Evolutionary conservation across 1,140 invertebrate species (phyloP), one percentile per base, ranked within the genome.

Genomic region (Vanessa atalanta): DNA sequence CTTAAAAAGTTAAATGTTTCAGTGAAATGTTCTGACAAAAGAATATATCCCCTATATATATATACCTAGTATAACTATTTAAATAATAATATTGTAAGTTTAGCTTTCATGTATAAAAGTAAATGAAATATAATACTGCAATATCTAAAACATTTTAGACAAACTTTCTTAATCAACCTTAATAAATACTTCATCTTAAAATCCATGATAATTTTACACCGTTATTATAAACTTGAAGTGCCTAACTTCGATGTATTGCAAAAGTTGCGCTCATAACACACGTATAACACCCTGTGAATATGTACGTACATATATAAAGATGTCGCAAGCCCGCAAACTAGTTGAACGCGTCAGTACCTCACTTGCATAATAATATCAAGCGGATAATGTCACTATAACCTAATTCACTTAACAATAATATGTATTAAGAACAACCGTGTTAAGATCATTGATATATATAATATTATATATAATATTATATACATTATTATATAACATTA

Each of bases 241-340:
- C 7, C 13, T 15, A 69, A 69, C 53, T 69, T 60, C 50, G 53
- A 57, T 69, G 20, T 69, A 69, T 69, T 69, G 53, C 53, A 47
- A 69, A 69, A 69, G 31, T 57, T 60, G 26, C 65, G n/a, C 53
- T 14, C n/a, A 43, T 43, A 11, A 43, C 8, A 43, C 9, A 43
- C 9, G 4, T n/a, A 6, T 15, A 31, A 61, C 23, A 31, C 26
- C 57, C 31, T 61, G 23, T 61, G 57, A 61, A 60, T 60, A 60
- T 61, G 26, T 37, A 51, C 37, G 53, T 57, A 57, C 20, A 23
- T 43, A 43, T 43, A 43, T 9, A 70, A 51, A 65, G 70, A 61
- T 75, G 72, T 77, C 57, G 75, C 73, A 79, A 77, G 64, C 66
- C 68, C 65, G 67, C 73, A 69, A 79, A 74, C 78, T 75, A 79